phyloP scores from a whole-genome alignment of 2,797 vertebrate species.

The Poeciliopsis presidionis region DNA sequence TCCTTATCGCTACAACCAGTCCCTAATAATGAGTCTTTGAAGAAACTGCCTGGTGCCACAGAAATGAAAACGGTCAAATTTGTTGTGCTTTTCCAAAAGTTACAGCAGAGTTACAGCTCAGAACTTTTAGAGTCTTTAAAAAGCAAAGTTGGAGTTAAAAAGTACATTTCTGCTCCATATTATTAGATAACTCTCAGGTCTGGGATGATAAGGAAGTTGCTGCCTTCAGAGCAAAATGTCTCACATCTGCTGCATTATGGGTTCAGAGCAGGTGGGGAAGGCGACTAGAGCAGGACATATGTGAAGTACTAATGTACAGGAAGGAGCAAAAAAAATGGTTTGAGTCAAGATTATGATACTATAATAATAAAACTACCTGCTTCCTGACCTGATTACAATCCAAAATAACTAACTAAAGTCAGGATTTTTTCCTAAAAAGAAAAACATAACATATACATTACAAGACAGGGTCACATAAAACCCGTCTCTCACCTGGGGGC shows the following conservation, averaged over 20 bases:
- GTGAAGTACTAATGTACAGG: neutral
- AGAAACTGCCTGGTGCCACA: neutral
- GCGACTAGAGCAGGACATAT: neutral
- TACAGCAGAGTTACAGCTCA: neutral
- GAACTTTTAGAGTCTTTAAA: neutral
- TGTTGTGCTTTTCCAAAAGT: neutral
- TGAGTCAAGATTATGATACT: neutral
- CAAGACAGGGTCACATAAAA: neutral
- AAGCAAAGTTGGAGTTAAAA: neutral
- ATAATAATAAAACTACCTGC: no score
- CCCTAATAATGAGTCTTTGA: neutral
- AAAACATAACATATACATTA: neutral
- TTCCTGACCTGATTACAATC: neutral
- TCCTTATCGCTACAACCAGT: neutral
- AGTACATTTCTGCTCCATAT: neutral
- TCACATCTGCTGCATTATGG: neutral
- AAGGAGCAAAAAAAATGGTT: neutral
- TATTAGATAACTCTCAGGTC: neutral
- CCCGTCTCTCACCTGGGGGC: neutral
- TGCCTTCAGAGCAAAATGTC: neutral
- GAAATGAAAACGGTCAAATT: neutral
- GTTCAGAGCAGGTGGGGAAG: neutral
- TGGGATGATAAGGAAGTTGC: neutral
- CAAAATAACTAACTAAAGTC: neutral
- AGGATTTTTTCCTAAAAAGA: neutral